Conservation (phyloP, 2,797 vertebrate genomes). For the Acridotheres tristis region DNA sequence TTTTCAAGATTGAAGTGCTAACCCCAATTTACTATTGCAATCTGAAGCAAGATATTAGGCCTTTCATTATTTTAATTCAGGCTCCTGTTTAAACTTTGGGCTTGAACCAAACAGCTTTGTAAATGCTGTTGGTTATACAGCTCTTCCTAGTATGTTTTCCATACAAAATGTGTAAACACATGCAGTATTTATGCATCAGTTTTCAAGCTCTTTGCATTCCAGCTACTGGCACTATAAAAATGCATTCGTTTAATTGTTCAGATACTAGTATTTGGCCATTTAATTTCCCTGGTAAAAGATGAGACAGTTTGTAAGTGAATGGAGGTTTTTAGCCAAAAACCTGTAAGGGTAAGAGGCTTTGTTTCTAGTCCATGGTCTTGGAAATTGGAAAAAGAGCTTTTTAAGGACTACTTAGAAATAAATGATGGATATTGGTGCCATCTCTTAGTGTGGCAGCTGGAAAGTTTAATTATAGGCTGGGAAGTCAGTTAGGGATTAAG, state of each 20-base stretch:
- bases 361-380: background rate
- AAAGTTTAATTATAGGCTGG: constrained; percentile 80
- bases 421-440: constrained; percentile 12
- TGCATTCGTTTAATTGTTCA: background rate
- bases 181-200: background rate
- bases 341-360: background rate
- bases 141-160: background rate
- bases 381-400: constrained; percentile 26
- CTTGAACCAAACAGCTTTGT: background rate
- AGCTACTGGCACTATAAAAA: background rate
- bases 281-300: background rate
- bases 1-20: background rate
- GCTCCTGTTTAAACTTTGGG: background rate
- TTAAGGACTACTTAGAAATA: constrained; percentile 12
- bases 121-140: background rate
- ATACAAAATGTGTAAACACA: background rate
- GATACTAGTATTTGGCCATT: background rate
- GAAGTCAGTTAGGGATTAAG: constrained; percentile 75
- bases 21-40: background rate
- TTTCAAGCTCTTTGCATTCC: background rate
- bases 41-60: background rate
- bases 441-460: constrained; percentile 71
- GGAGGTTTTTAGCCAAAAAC: background rate
- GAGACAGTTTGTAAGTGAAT: background rate
- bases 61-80: background rate